Evolutionary conservation across 2,888 invertebrate species (phyloP).

Genomic region (Matsumyia berberina): DNA sequence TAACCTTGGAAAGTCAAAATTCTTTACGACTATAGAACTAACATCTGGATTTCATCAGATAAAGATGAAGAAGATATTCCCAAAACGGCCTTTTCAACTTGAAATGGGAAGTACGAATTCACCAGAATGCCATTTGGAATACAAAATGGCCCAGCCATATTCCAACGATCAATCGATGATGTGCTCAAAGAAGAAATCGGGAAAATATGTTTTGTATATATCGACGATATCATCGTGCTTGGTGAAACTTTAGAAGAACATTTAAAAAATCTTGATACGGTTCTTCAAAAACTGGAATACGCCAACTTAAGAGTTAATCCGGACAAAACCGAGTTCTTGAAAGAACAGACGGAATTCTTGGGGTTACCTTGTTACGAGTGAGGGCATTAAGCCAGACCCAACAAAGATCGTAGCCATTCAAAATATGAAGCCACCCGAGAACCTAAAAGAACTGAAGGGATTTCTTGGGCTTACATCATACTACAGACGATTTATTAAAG

Average conservation of each 20-base stretch:
- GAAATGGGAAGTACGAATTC: too few species aligned
- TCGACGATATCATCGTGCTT: too few species aligned
- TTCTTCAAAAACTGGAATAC: neutral
- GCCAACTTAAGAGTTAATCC: neutral
- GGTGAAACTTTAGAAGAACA: too few species aligned
- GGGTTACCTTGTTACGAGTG: slow-evolving; percentile 1
- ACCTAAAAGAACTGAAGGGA: slow-evolving; percentile 36
- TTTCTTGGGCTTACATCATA: slow-evolving; percentile 43
- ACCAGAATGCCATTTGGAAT: too few species aligned
- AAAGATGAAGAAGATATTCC: too few species aligned
- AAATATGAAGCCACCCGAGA: slow-evolving; percentile 27
- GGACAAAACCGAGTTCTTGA: slow-evolving; percentile 18
- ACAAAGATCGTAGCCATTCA: slow-evolving; percentile 34
- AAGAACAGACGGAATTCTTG: slow-evolving; percentile 10
- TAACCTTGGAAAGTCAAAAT: neutral
- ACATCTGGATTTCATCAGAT: neutral
- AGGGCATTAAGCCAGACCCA: slow-evolving; percentile 27
- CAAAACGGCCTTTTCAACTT: too few species aligned
- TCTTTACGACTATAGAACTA: too few species aligned
- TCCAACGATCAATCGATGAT: too few species aligned
- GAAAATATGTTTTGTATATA: too few species aligned
- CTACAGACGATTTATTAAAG: neutral
- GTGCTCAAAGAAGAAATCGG: too few species aligned
- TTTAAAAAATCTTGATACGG: neutral
- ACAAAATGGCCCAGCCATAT: too few species aligned